Evolutionary conservation across 2,113 vertebrate genomes (phyloP).

Genomic region (Dromiciops gliroides): DNA sequence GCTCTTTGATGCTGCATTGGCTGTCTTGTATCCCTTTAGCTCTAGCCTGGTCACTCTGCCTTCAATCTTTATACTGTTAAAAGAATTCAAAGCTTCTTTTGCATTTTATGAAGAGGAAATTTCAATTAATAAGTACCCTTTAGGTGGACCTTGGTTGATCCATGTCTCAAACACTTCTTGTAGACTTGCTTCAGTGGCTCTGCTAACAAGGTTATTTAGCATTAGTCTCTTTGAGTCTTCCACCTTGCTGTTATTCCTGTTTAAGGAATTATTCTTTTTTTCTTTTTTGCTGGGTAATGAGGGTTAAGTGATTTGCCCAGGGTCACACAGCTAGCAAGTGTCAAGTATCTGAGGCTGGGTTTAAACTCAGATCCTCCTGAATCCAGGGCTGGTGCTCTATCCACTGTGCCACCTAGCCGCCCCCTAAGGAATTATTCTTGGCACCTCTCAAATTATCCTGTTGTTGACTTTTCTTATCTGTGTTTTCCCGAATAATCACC

Average conservation of each 20-base stretch:
- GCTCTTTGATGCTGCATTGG: not conserved
- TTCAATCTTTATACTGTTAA: not conserved
- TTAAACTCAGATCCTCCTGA: too few species aligned
- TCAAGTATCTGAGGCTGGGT: too few species aligned
- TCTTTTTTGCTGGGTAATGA: too few species aligned
- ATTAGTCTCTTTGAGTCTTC: not conserved
- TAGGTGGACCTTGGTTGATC: not conserved
- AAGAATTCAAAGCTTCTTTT: not conserved
- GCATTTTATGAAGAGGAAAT: not conserved
- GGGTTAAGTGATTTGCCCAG: too few species aligned
- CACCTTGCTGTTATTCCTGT: not conserved
- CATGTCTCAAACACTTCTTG: not conserved
- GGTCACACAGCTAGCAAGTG: too few species aligned
- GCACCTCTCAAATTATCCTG: not conserved
- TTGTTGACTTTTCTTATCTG: not conserved
- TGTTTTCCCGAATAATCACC: too few species aligned
- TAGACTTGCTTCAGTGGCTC: not conserved
- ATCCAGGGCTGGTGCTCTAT: too few species aligned
- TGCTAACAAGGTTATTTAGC: not conserved
- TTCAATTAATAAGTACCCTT: too few species aligned
- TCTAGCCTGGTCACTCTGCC: not conserved
- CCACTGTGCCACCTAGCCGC: too few species aligned
- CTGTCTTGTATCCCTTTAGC: not conserved
- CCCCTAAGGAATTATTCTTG: not conserved
- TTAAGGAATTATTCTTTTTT: not conserved